phyloP scores from a whole-genome alignment of 2,113 vertebrate genomes.

The Trematocara macrostoma region DNA sequence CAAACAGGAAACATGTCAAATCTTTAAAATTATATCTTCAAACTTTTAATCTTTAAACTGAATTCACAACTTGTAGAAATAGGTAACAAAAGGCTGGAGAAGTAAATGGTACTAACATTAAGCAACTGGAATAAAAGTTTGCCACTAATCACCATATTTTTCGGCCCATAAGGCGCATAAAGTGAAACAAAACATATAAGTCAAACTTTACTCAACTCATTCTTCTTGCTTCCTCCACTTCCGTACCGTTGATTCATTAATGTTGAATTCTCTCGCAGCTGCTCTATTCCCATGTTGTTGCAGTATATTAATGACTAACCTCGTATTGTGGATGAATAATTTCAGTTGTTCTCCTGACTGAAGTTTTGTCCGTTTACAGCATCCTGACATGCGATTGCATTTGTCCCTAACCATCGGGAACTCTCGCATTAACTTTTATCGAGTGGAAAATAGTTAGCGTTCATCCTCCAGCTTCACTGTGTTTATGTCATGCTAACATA shows the following conservation, averaged over 20 bases:
- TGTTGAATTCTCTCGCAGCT: rapidly evolving
- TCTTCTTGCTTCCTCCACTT: rapidly evolving
- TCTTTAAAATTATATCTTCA: rapidly evolving
- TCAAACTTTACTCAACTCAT: rapidly evolving
- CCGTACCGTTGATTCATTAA: rapidly evolving
- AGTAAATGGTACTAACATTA: background rate
- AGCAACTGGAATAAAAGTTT: rapidly evolving
- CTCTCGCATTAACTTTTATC: rapidly evolving
- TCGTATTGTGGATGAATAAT: rapidly evolving
- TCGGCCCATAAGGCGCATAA: rapidly evolving
- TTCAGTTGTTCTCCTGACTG: rapidly evolving
- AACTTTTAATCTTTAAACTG: rapidly evolving
- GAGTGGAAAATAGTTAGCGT: background rate
- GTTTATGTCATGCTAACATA: too few relatives aligned
- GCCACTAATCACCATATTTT: rapidly evolving
- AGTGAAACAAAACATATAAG: rapidly evolving
- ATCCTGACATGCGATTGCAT: rapidly evolving
- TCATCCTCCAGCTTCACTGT: too few relatives aligned
- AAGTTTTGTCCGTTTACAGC: rapidly evolving
- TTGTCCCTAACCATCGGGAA: background rate
- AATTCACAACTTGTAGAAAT: rapidly evolving
- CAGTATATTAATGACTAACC: rapidly evolving
- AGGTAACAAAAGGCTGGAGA: background rate
- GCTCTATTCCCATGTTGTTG: rapidly evolving
- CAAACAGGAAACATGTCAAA: background rate